Conservation (phyloP, 2,797 vertebrate genomes). For the Sebastiscus albofasciatus region DNA sequence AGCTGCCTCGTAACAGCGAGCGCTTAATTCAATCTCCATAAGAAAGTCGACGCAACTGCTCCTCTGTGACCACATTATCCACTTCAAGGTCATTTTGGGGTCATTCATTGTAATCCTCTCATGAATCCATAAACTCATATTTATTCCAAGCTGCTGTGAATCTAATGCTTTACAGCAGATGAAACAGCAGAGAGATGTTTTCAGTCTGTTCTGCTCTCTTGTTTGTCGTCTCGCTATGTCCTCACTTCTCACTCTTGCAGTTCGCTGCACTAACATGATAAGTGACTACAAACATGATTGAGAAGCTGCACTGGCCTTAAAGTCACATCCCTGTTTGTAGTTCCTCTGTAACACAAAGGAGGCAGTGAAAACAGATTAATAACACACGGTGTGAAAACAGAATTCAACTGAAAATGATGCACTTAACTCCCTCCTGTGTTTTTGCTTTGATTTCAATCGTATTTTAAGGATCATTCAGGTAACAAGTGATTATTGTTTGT, state of each 20-base stretch:
- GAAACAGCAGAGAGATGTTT: not conserved
- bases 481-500: not conserved
- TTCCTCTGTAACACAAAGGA: not conserved
- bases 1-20: not conserved
- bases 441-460: not conserved
- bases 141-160: constrained; percentile 15
- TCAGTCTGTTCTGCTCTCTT: not conserved
- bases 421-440: not conserved
- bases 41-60: not conserved
- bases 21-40: constrained; percentile 6
- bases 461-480: not conserved
- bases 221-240: not conserved
- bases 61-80: constrained; percentile 1
- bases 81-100: constrained; percentile 6
- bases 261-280: constrained; percentile 40
- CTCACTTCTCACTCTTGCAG: not conserved
- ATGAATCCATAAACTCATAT: constrained; percentile 14
- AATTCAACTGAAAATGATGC: not conserved
- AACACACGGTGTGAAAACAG: not conserved
- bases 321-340: not conserved
- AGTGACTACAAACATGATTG: constrained; percentile 35
- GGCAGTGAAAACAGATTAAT: not conserved
- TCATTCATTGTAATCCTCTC: constrained; percentile 21
- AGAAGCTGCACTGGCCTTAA: constrained; percentile 11
- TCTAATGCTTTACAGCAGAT: not conserved